These are phyloP conservation scores for Sinelater perroti DNA, from an alignment of 2,888 invertebrate genomes.

Conservation along the genomic window DNA sequence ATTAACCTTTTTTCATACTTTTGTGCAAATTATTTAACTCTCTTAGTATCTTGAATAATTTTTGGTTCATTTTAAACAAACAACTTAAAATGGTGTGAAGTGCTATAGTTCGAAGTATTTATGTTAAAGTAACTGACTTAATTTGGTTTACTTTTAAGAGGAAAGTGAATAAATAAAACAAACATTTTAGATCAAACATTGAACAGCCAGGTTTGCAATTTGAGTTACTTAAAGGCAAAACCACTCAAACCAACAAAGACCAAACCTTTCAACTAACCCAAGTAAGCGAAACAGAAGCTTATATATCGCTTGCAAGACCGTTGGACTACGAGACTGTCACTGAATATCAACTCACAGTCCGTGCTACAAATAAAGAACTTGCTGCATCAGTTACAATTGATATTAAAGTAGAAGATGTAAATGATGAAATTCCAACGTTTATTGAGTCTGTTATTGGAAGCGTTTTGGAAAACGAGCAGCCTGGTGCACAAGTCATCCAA, in stretches of 20 bases:
- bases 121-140: too few species aligned
- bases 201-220: constrained; percentile 79
- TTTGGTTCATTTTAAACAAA: too few species aligned
- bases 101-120: too few species aligned
- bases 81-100: too few species aligned
- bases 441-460: constrained; percentile 82
- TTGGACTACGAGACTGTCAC: constrained; percentile 87
- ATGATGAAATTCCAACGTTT: constrained; percentile 90
- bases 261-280: constrained; percentile 73
- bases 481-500: constrained; percentile 87
- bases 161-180: too few species aligned
- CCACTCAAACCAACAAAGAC: constrained; percentile 85
- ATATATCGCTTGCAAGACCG: constrained; percentile 77
- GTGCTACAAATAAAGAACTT: constrained; percentile 82
- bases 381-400: constrained; percentile 81
- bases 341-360: constrained; percentile 83
- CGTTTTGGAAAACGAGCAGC: constrained; percentile 84
- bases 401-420: constrained; percentile 85
- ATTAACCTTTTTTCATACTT: too few species aligned
- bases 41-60: too few species aligned
- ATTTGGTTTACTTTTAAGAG: too few species aligned
- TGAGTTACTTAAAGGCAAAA: constrained; percentile 82
- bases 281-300: constrained; percentile 74
- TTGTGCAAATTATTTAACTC: too few species aligned
- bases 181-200: constrained; percentile 77